Evolutionary conservation across 2,888 invertebrate species (phyloP), one percentile per base, ranked within the genome.

Genomic region (Entomobrya multifasciata): DNA sequence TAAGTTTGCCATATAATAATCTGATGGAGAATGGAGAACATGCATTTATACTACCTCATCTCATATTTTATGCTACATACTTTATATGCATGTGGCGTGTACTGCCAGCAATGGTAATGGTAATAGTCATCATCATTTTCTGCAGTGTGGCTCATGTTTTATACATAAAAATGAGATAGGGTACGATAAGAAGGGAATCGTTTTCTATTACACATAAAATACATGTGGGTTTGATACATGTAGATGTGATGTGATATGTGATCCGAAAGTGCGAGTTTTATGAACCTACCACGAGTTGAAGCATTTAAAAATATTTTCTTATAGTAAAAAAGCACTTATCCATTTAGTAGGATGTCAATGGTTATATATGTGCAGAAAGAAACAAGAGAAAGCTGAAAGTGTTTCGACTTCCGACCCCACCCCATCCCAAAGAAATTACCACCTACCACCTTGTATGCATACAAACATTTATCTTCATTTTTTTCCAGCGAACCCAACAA

Each of bases 111-210:
- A 11, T 15, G n/a, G 47, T 47, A 11, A 47, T n/a, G 17, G 52
- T 52, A 15, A 52, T 17, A 52, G 5, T n/a, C 15, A n/a, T 52
- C 52, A 52, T 52, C 52, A 52, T 47, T 47, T 15, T 52, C 17
- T 52, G 52, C 52, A 17, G n/a, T 6, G 17, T 52, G 52, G 15
- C 52, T 52, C 52, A 52, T 52, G 52, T 52, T 52, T 52, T 52
- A 52, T 52, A 52, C 52, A 52, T 52, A 52, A 52, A 52, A 52
- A n/a, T 52, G 17, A n/a, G 17, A n/a, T 52, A 52, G 52, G 52
- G n/a, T n/a, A n/a, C n/a, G n/a, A n/a, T 52, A 52, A 4, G 15
- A n/a, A 52, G 52, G 5, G 17, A 52, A 52, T 52, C 15, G 0
- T 52, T n/a, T 52, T 52, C 17, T 52, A 17, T 52, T 10, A 15